A percentile compares a stretch with the other conserved stretches of the same genome.
These are phyloP conservation scores for Diceros bicornis DNA, from an alignment of 2,797 vertebrate species.

Conservation along the genomic window DNA sequence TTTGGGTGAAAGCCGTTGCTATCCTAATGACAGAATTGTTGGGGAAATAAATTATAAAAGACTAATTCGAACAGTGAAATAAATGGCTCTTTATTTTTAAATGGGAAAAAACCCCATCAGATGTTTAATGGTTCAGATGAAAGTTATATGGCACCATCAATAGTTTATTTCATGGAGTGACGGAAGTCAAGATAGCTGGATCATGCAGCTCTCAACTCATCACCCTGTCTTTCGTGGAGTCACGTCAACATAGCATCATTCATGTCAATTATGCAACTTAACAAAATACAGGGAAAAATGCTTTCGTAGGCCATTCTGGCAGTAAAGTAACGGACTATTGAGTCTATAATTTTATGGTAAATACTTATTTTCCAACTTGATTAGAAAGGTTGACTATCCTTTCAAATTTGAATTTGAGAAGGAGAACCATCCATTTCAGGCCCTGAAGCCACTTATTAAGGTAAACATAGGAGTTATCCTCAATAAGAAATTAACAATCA, in stretches of 20 bases:
- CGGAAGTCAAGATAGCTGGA: background rate
- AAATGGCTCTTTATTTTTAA: constrained; percentile 72
- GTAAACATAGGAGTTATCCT: background rate
- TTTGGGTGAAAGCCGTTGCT: constrained; percentile 24
- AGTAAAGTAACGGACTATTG: background rate
- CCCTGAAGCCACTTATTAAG: background rate
- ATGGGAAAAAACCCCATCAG: constrained; percentile 5
- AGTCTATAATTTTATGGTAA: background rate
- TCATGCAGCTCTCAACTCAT: background rate
- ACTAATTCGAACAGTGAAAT: constrained; percentile 58
- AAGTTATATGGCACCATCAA: background rate
- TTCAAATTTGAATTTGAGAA: constrained; percentile 24
- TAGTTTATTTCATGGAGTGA: constrained; percentile 43
- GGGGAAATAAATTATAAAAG: constrained; percentile 40
- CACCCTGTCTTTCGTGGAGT: background rate
- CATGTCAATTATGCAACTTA: background rate
- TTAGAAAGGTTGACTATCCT: background rate
- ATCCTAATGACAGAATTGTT: constrained; percentile 57
- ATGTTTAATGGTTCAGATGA: constrained; percentile 66
- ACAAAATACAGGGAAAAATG: background rate
- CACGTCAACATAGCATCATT: constrained; percentile 38
- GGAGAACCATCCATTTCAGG: background rate
- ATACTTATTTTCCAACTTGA: background rate
- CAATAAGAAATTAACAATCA: background rate
- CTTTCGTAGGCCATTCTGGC: background rate